Percentiles rank a stretch among this genome's conserved stretches.
phyloP scores from a whole-genome alignment of 2,113 vertebrate species.

The Erpornis zantholeuca region DNA sequence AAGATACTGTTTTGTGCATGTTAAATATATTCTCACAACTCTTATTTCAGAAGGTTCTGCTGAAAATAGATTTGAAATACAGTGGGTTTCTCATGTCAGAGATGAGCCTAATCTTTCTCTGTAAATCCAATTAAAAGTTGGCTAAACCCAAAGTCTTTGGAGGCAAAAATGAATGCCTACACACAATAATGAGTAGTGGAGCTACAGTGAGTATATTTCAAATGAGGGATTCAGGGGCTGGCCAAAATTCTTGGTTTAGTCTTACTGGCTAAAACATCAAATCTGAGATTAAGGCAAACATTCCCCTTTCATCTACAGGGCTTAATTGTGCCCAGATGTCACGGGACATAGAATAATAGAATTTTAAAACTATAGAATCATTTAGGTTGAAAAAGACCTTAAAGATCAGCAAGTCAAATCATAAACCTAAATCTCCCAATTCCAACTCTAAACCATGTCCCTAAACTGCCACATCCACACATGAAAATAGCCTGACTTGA shows the following conservation, averaged over 20 bases:
- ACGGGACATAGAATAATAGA: not conserved
- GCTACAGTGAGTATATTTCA: not conserved
- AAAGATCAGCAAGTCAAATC: not conserved
- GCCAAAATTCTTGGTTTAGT: not conserved
- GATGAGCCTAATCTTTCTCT: not conserved
- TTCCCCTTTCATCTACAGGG: not conserved
- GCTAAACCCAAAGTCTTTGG: not conserved
- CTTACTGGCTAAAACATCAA: not conserved
- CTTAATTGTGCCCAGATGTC: not conserved
- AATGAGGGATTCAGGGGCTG: not conserved
- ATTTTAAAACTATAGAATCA: not conserved
- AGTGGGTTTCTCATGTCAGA: not conserved
- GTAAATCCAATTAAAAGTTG: not conserved
- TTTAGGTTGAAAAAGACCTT: not conserved
- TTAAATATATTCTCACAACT: not conserved
- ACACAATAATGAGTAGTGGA: not conserved
- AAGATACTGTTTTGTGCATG: not conserved
- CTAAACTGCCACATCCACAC: not conserved
- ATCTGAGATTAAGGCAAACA: not conserved
- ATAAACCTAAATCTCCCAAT: not conserved
- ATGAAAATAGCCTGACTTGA: not conserved
- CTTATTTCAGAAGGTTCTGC: not conserved
- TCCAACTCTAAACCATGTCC: not conserved
- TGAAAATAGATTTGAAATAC: not conserved
- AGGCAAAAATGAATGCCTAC: not conserved